A percentile compares a stretch with the other conserved stretches of the same genome.
Evolutionary conservation across 2,888 invertebrate species (phyloP).

Genomic region (Machimus atricapillus): DNA sequence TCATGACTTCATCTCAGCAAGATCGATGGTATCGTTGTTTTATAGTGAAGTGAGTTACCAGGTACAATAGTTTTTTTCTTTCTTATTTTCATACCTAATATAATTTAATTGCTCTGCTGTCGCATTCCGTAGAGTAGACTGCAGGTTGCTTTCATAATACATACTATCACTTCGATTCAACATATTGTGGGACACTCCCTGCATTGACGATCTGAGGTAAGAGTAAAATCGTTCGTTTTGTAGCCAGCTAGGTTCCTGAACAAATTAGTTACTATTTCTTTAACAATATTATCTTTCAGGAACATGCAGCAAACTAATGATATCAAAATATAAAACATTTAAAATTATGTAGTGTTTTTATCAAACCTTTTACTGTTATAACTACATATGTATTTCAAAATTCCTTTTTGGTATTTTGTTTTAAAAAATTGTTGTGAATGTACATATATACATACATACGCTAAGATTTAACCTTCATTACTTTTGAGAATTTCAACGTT

Average conservation of each 20-base stretch:
- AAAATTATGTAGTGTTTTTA: too few relatives aligned
- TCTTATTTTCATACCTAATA: neutral
- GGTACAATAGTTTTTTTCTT: neutral
- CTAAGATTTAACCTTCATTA: too few relatives aligned
- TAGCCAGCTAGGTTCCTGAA: neutral
- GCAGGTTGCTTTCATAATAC: slow-evolving; percentile 14
- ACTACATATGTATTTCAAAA: too few relatives aligned
- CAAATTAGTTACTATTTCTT: neutral
- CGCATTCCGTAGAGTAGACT: neutral
- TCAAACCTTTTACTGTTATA: too few relatives aligned
- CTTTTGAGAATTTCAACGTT: too few relatives aligned
- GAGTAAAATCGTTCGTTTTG: neutral
- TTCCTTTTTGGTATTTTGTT: too few relatives aligned
- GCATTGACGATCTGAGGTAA: neutral
- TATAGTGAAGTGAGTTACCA: neutral
- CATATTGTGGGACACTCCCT: neutral
- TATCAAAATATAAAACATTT: neutral
- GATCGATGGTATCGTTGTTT: neutral
- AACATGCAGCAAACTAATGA: neutral
- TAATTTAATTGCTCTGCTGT: neutral
- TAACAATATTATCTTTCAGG: neutral
- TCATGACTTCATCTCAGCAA: slow-evolving; percentile 19
- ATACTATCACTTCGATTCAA: neutral
- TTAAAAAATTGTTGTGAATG: too few relatives aligned
- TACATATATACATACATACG: too few relatives aligned